Evolutionary conservation across 2,113 vertebrate species (phyloP), one percentile per base, ranked within the genome.

Genomic region (Mola mola): DNA sequence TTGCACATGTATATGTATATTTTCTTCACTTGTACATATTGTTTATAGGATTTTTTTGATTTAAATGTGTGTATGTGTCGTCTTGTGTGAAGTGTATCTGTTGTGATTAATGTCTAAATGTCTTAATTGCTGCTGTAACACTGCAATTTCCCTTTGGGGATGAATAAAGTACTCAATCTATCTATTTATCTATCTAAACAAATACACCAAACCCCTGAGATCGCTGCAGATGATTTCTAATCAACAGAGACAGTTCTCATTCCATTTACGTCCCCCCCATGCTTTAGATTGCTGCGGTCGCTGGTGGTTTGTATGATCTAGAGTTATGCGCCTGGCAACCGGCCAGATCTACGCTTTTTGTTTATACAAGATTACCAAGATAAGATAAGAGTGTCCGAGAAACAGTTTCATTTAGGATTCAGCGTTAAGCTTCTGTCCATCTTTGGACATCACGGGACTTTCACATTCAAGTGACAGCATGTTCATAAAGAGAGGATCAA

Each of bases 241-340:
- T 70, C 49, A 58, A 26, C 31, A 44, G 29, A 46, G 13, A 19
- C 49, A 28, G 37, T 49, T 74, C 42, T 69, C 17, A 42, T 85
- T 72, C 70, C 59, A 74, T n/a, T 51, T 17, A 33, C 60, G 46
- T 71, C 55, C 48, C 42, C 47, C 7, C 19, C 55, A 58, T 78
- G 60, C 38, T 31, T 59, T 0, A 24, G 3, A 69, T 34, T 15
- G n/a, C 31, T 51, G 13, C 21, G 47, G 48, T 67, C 22, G 28
- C 55, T 69, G 56, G 22, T 66, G 38, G 5, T 59, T 50, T 72
- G 47, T 47, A 3, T 44, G 59, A 61, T 52, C 43, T 31, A 40
- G n/a, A 43, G 28, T 62, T 69, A 40, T 58, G 52, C 26, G 55
- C 11, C 11, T 70, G 72, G 72, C 66, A 57, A 58, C 13, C 4